These are phyloP conservation scores for Lota lota DNA, from an alignment of 2,113 vertebrate genomes.

Conservation along the genomic window DNA sequence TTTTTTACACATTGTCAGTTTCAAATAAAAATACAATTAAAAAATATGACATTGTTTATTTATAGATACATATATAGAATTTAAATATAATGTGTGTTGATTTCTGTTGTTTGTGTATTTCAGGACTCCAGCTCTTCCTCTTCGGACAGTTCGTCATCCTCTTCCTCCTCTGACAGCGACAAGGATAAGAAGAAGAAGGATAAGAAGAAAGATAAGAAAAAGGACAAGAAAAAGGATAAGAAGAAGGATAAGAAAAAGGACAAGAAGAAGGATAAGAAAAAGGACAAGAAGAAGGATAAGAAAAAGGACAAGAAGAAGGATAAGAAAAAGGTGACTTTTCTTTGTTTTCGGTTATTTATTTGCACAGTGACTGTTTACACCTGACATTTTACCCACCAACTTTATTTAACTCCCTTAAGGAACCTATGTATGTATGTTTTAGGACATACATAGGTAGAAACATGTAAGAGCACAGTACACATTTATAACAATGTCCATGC, in stretches of 20 bases:
- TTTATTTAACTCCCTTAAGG: too few species aligned
- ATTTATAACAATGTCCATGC: too few species aligned
- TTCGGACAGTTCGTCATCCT: constrained; percentile 32
- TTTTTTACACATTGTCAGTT: background rate
- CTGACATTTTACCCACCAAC: too few species aligned
- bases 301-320: constrained; percentile 34
- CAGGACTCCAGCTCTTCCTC: constrained; percentile 58
- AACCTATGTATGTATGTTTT: background rate
- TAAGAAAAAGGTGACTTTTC: background rate
- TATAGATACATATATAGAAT: too few species aligned
- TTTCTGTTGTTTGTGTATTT: background rate
- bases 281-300: constrained; percentile 48
- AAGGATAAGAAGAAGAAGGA: constrained; percentile 60
- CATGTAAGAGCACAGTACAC: too few species aligned
- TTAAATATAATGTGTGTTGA: background rate
- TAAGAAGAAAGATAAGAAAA: constrained; percentile 47
- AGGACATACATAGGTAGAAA: too few species aligned
- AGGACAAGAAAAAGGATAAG: constrained; percentile 48
- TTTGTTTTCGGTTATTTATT: too few species aligned
- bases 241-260: constrained; percentile 49
- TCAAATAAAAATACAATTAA: background rate
- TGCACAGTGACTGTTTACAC: too few species aligned
- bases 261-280: constrained; percentile 42
- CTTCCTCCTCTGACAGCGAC: constrained; percentile 51
- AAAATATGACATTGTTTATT: background rate